Evolutionary conservation across 2,888 invertebrate species (phyloP).

Genomic region (Watsonalla cultraria): DNA sequence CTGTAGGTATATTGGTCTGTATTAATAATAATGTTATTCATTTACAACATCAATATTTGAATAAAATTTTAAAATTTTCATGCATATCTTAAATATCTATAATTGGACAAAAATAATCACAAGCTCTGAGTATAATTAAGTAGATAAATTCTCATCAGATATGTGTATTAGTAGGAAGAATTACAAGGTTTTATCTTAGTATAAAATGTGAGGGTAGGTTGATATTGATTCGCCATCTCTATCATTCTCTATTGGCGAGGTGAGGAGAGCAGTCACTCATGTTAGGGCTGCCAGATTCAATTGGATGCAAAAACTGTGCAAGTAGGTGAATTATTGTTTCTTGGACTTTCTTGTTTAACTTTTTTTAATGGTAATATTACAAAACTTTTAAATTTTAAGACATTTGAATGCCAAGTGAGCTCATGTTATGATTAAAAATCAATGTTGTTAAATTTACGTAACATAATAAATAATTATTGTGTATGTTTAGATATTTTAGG

Average conservation of each 20-base stretch:
- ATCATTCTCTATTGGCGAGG: not conserved
- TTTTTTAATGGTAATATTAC: too few species aligned
- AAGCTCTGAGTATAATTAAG: not conserved
- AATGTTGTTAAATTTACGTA: too few species aligned
- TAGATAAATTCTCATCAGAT: slow-evolving; percentile 17
- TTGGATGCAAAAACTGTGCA: too few species aligned
- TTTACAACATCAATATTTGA: slow-evolving; percentile 36
- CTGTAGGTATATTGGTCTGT: slow-evolving; percentile 42
- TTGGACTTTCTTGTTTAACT: too few species aligned
- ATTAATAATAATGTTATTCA: slow-evolving; percentile 4
- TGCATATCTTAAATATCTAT: slow-evolving; percentile 15
- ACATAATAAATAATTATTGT: too few species aligned
- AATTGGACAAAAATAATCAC: not conserved
- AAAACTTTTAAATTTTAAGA: too few species aligned
- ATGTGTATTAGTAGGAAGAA: slow-evolving; percentile 18
- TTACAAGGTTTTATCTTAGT: slow-evolving; percentile 15
- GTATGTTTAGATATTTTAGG: too few species aligned
- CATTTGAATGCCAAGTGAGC: too few species aligned
- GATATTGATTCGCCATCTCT: slow-evolving; percentile 7
- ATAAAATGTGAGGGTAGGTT: slow-evolving; percentile 1
- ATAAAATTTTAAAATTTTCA: slow-evolving; percentile 8
- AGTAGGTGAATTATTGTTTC: too few species aligned
- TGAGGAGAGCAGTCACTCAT: too few species aligned
- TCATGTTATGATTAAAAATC: too few species aligned
- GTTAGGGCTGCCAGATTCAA: too few species aligned